Evolutionary conservation across 2,113 vertebrate genomes (phyloP), one percentile per base, ranked within the genome.

Genomic region (Xyrauchen texanus): DNA sequence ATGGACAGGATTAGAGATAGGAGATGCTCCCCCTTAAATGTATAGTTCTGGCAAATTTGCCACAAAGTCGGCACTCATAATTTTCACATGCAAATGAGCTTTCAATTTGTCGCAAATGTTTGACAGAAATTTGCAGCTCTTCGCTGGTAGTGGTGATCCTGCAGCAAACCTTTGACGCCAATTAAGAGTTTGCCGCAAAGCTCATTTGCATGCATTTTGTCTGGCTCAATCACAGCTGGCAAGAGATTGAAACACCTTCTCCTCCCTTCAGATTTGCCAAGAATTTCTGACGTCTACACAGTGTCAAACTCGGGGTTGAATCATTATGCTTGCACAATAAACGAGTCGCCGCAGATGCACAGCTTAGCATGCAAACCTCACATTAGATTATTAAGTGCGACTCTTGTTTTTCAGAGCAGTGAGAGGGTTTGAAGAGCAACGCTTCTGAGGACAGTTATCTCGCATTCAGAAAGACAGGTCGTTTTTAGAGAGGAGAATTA

Each of bases 321-420:
- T 66, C 52, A 71, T 55, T 8, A 12, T 9, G 60, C 62, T 60
- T 7, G 58, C 44, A 10, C 21, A 16, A 6, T 52, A 61, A 57
- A 67, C 47, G 67, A 61, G 58, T 68, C 76, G 61, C 8, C 6
- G 57, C 65, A 34, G 21, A 34, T 4, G 65, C 12, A 42, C 12
- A 71, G 68, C 21, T 34, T 34, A 34, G 21, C 21, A 34, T 34
- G 21, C 3, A 34, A 34, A 81, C 69, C 11, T 70, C 77, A 70
- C 21, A 78, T 69, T 61, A 70, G 67, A 69, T 58, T 8, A 42
- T 70, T 81, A 65, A 66, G 49, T 9, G 13, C 16, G 65, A 51
- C 58, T 60, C 21, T 34, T 34, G 21, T 34, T 34, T 34, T 34
- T 34, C 21, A 34, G 21, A 34, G 21, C 21, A 34, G 21, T 34